Evolutionary conservation across 2,888 invertebrate genomes (phyloP).

Genomic region (Clitarchus hookeri): DNA sequence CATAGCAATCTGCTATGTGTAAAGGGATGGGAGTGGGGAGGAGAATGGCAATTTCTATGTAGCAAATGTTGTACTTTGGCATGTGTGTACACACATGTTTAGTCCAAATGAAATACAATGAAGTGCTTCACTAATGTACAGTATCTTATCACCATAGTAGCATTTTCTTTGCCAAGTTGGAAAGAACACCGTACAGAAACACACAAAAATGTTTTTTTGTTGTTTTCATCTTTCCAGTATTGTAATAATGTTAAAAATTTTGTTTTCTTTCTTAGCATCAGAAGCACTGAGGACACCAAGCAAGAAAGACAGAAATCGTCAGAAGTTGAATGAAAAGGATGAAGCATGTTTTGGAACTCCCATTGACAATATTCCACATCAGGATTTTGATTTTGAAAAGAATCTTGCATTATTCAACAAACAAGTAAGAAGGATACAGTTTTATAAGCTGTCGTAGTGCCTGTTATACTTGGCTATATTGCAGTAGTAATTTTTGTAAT

Average conservation of each 20-base stretch:
- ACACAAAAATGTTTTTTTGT: slow-evolving; percentile 44
- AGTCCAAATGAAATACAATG: too few species aligned
- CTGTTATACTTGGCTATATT: neutral
- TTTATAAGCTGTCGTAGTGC: neutral
- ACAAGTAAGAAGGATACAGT: slow-evolving; percentile 51
- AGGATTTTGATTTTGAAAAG: slow-evolving; percentile 94
- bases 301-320: slow-evolving; percentile 58
- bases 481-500: slow-evolving; percentile 21
- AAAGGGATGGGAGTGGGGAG: too few species aligned
- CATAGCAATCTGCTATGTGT: too few species aligned
- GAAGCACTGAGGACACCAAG: slow-evolving; percentile 51
- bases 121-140: too few species aligned
- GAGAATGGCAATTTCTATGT: too few species aligned
- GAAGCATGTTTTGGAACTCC: slow-evolving; percentile 80
- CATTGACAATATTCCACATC: slow-evolving; percentile 65
- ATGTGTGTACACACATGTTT: too few species aligned
- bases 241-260: neutral
- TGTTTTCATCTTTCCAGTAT: neutral
- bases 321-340: slow-evolving; percentile 59
- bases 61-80: too few species aligned
- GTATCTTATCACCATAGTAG: too few species aligned
- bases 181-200: too few species aligned
- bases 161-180: too few species aligned
- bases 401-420: slow-evolving; percentile 92
- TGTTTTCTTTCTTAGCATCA: slow-evolving; percentile 22